These are phyloP conservation scores for Drosophila melanogaster DNA, from an alignment of 1,140 invertebrate species.

Conservation along the genomic window Release_6_plus_ISO1_MT NT_037436.4:8513501-8514000, in stretches of 20 bases:
- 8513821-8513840: not conserved
- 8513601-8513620: constrained; percentile 39
- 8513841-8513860: no score
- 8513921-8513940: no score
- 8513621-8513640: constrained; percentile 73
- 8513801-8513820: not conserved
- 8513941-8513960: no score
- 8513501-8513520: constrained; percentile 49
- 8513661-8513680: constrained; percentile 49
- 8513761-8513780: not conserved
- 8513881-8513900: no score
- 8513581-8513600: constrained; percentile 79
- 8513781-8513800: not conserved
- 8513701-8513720: not conserved
- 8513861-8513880: no score
- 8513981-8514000: no score
- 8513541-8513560: constrained; percentile 55
- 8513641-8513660: constrained; percentile 54
- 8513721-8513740: not conserved
- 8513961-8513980: no score
- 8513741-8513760: not conserved
- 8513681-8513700: constrained; percentile 1
- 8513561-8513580: constrained; percentile 79
- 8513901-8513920: no score
- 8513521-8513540: not conserved